Evolutionary conservation across 2,888 invertebrate genomes (phyloP).

Genomic region (Laothoe populi): DNA sequence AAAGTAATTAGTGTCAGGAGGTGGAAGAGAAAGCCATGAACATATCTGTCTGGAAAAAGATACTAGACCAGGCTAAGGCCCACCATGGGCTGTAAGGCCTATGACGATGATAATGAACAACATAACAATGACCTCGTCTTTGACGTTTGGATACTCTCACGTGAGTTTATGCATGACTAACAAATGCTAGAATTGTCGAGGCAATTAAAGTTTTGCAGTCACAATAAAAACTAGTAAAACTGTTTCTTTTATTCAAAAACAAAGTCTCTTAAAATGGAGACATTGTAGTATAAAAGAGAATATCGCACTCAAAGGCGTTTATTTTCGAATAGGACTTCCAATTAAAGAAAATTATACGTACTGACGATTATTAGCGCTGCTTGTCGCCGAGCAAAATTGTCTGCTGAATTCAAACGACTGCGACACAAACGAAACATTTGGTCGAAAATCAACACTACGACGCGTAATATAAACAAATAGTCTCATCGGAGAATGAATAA

Average conservation of each 20-base stretch:
- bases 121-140: background rate
- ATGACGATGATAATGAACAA: too few relatives aligned
- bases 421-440: slow-evolving; percentile 15
- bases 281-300: slow-evolving; percentile 7
- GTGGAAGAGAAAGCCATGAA: too few relatives aligned
- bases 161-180: background rate
- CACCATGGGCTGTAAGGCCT: too few relatives aligned
- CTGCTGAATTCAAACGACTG: slow-evolving; percentile 11
- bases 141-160: background rate
- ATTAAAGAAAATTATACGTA: slow-evolving; percentile 23
- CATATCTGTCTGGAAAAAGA: too few relatives aligned
- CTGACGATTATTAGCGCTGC: slow-evolving; percentile 9
- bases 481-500: slow-evolving; percentile 2
- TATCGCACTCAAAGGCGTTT: slow-evolving; percentile 17
- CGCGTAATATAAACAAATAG: background rate
- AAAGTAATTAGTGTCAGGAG: too few relatives aligned
- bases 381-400: background rate
- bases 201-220: background rate
- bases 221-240: background rate
- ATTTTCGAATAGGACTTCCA: slow-evolving; percentile 20
- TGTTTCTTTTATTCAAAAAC: background rate
- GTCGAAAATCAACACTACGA: background rate
- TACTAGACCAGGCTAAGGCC: too few relatives aligned
- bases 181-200: background rate
- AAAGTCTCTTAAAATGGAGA: slow-evolving; percentile 7